Evolutionary conservation across 2,888 invertebrate genomes (phyloP).

Genomic region (Tetrapedia diversipes): DNA sequence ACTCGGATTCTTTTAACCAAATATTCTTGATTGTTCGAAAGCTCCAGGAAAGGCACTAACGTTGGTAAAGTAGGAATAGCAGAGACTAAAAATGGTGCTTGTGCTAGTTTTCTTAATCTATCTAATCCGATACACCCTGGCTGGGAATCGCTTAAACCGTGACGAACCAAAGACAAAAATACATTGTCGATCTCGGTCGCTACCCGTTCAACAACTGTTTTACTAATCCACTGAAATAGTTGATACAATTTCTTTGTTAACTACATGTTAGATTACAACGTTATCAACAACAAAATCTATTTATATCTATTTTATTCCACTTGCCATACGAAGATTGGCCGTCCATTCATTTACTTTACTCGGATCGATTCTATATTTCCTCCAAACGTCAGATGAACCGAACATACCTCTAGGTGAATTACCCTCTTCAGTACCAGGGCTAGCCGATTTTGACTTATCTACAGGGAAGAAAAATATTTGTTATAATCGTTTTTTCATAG

Average conservation of each 20-base stretch:
- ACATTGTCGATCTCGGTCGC: slow-evolving; percentile 89
- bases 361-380: slow-evolving; percentile 87
- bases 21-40: slow-evolving; percentile 93
- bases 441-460: slow-evolving; percentile 81
- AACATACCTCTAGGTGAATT: slow-evolving; percentile 82
- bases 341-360: slow-evolving; percentile 90
- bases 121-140: slow-evolving; percentile 89
- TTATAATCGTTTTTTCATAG: background rate
- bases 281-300: too few relatives aligned
- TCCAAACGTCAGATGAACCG: slow-evolving; percentile 84
- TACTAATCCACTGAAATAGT: slow-evolving; percentile 90
- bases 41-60: slow-evolving; percentile 91
- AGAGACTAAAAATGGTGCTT: slow-evolving; percentile 83
- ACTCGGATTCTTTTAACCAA: slow-evolving; percentile 91
- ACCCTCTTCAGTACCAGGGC: slow-evolving; percentile 82
- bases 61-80: slow-evolving; percentile 85
- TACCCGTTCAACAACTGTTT: slow-evolving; percentile 91
- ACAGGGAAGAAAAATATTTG: slow-evolving; percentile 12
- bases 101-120: slow-evolving; percentile 89
- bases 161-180: slow-evolving; percentile 88
- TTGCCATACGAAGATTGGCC: slow-evolving; percentile 89
- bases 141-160: slow-evolving; percentile 87
- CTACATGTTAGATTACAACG: background rate
- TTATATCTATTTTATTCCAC: background rate
- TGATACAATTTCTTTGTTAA: background rate